Conservation (phyloP, 2,888 invertebrate species). For the Drosophila fungiperda region DNA sequence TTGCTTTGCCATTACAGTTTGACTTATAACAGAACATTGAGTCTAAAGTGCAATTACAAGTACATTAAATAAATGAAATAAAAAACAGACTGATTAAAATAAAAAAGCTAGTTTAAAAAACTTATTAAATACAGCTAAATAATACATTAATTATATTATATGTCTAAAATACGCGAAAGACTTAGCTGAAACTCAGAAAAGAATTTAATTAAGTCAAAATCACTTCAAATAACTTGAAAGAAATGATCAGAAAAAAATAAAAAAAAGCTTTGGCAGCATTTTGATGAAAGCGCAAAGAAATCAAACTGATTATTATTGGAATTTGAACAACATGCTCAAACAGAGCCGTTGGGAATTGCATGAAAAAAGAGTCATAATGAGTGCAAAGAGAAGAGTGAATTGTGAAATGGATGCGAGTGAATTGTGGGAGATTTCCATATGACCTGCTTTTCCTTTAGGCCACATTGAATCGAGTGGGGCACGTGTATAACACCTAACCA, state of each 20-base stretch:
- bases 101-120: neutral
- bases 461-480: slow-evolving; percentile 36
- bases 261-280: slow-evolving; percentile 1
- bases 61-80: neutral
- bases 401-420: slow-evolving; percentile 36
- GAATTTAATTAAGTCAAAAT: neutral
- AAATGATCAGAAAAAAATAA: neutral
- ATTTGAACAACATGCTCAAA: slow-evolving; percentile 1
- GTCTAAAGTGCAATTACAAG: slow-evolving; percentile 6
- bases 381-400: slow-evolving; percentile 17
- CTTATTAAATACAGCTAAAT: accelerated
- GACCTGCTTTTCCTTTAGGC: slow-evolving; percentile 69
- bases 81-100: neutral
- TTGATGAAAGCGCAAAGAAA: slow-evolving; percentile 5
- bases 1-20: slow-evolving; percentile 27
- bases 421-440: slow-evolving; percentile 66
- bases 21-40: slow-evolving; percentile 36
- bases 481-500: slow-evolving; percentile 21
- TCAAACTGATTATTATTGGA: slow-evolving; percentile 21
- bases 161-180: neutral
- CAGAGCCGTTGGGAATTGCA: neutral
- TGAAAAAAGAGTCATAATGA: slow-evolving; percentile 5
- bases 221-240: neutral
- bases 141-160: neutral
- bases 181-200: neutral